Percentiles rank a stretch among this genome's conserved stretches.
These are phyloP conservation scores for Ficedula albicollis DNA, from an alignment of 2,797 vertebrate species.

Conservation along the genomic window DNA sequence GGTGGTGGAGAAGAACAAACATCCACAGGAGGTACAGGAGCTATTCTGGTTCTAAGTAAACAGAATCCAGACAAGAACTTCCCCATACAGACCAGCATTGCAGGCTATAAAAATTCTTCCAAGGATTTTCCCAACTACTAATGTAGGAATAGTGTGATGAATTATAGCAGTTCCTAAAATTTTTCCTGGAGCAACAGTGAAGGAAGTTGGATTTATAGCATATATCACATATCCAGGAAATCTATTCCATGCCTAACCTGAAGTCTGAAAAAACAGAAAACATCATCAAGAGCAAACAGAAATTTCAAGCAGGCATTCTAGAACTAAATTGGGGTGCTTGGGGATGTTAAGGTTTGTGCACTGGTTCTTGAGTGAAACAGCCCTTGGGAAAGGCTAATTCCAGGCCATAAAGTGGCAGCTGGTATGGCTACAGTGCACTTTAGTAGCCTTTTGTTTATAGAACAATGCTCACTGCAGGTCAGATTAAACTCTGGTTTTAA, in stretches of 20 bases:
- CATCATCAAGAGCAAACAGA: neutral
- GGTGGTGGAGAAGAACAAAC: neutral
- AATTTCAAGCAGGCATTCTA: neutral
- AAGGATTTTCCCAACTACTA: neutral
- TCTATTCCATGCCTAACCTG: neutral
- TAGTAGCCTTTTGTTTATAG: conserved; percentile 7
- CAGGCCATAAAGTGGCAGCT: conserved; percentile 6
- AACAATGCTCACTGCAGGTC: neutral
- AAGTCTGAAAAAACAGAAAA: neutral
- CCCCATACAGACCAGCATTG: neutral
- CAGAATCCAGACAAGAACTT: neutral
- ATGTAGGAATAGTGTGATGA: neutral
- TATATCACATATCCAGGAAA: neutral
- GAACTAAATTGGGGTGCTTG: neutral
- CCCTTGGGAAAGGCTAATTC: neutral
- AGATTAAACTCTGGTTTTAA: conserved; percentile 8
- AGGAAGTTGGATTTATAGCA: neutral
- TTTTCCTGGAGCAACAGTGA: neutral
- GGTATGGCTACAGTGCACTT: neutral
- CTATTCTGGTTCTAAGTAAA: neutral
- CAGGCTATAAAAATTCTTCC: neutral
- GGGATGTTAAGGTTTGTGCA: neutral
- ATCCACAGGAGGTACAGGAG: neutral
- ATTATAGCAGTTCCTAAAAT: neutral
- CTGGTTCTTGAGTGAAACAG: neutral